phyloP scores from a whole-genome alignment of 2,888 invertebrate genomes.

The Anoncus sp. region DNA sequence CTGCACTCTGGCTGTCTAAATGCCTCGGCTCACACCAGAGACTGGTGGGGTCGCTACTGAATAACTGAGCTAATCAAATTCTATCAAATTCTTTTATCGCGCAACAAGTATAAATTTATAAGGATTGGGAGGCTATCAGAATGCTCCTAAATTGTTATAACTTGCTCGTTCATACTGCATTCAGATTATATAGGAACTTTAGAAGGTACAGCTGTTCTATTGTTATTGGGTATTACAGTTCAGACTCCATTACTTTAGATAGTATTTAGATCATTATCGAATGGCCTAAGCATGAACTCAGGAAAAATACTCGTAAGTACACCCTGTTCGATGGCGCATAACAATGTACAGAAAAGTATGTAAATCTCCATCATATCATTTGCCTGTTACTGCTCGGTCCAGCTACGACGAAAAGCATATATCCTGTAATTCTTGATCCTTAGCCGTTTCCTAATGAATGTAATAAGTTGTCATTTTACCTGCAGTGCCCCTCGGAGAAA shows the following conservation, averaged over 20 bases:
- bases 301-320: too few species aligned
- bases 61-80: constrained; percentile 72
- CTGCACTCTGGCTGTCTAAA: constrained; percentile 38
- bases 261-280: too few species aligned
- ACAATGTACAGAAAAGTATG: too few species aligned
- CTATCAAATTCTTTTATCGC: constrained; percentile 60
- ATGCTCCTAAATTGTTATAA: neutral
- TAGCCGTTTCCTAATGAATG: neutral
- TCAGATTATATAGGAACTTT: neutral
- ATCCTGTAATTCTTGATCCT: too few species aligned
- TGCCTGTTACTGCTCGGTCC: neutral
- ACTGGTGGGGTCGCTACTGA: constrained; percentile 54
- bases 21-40: constrained; percentile 41
- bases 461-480: neutral
- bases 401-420: neutral
- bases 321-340: too few species aligned
- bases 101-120: too few species aligned
- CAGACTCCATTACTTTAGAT: too few species aligned
- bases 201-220: too few species aligned
- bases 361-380: too few species aligned
- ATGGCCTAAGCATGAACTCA: too few species aligned
- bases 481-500: neutral
- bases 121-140: too few species aligned
- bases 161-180: neutral
- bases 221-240: too few species aligned